Percentiles rank a stretch among this genome's conserved stretches.
Evolutionary conservation across 2,113 vertebrate genomes (phyloP).

Genomic region (Eonycteris spelaea): DNA sequence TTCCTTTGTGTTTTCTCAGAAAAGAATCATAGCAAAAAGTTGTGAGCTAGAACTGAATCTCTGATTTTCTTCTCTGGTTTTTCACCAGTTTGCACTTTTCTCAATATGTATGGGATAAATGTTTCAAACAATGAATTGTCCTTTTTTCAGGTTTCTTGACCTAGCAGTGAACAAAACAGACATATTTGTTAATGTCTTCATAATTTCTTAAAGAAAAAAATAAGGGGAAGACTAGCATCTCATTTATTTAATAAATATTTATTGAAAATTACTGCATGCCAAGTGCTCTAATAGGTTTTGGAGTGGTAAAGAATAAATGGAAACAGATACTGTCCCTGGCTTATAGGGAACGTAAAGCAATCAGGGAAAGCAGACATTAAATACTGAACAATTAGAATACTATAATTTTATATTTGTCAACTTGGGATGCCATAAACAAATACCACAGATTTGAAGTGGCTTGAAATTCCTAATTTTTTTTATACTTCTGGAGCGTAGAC

Average conservation of each 20-base stretch:
- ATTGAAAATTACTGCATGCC: not conserved
- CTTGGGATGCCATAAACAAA: not conserved
- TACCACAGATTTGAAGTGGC: not conserved
- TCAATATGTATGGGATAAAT: not conserved
- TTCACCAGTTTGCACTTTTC: constrained; percentile 8
- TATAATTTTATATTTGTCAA: not conserved
- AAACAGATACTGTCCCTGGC: not conserved
- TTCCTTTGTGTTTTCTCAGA: not conserved
- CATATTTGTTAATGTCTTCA: not conserved
- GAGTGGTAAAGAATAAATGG: not conserved
- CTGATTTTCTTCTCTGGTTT: not conserved
- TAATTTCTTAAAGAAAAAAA: not conserved
- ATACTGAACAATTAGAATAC: not conserved
- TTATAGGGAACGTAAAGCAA: not conserved
- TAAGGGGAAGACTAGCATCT: not conserved
- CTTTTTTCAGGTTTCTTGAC: not conserved
- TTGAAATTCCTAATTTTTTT: not conserved
- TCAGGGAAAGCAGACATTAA: not conserved
- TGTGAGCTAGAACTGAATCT: not conserved
- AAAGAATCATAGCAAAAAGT: not conserved
- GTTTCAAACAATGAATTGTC: not conserved
- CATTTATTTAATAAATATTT: constrained; percentile 20
- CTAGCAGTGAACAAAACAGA: not conserved
- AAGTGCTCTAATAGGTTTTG: not conserved
- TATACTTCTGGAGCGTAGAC: not conserved